Evolutionary conservation across 2,888 invertebrate genomes (phyloP).

Genomic region (Parascotia fuliginaria): DNA sequence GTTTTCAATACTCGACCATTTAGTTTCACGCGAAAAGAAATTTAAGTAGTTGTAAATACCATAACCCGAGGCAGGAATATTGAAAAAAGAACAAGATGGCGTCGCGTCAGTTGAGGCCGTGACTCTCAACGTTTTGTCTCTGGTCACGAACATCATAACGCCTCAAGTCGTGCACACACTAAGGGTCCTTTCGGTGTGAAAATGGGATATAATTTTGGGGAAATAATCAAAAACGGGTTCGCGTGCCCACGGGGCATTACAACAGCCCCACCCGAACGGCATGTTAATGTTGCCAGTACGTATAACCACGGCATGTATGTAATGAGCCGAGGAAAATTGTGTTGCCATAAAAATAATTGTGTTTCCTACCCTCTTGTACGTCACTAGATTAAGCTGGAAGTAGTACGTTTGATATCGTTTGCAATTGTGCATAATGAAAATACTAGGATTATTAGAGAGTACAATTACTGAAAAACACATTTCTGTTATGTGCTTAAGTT

Average conservation of each 20-base stretch:
- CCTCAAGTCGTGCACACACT: slow-evolving; percentile 67
- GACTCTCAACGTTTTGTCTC: slow-evolving; percentile 68
- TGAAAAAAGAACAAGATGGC: slow-evolving; percentile 57
- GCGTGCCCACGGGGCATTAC: slow-evolving; percentile 83
- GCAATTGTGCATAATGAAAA: slow-evolving; percentile 35
- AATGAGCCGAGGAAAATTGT: slow-evolving; percentile 85
- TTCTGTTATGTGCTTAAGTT: not conserved
- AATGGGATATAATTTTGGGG: slow-evolving; percentile 85
- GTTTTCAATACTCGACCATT: slow-evolving; percentile 7
- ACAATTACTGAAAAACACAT: not conserved
- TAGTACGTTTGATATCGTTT: slow-evolving; percentile 28
- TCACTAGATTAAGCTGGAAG: slow-evolving; percentile 63
- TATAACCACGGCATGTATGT: slow-evolving; percentile 79
- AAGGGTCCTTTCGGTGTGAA: slow-evolving; percentile 76
- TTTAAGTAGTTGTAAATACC: slow-evolving; percentile 48
- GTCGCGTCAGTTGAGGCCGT: slow-evolving; percentile 52
- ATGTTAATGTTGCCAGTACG: slow-evolving; percentile 81
- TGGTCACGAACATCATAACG: slow-evolving; percentile 72
- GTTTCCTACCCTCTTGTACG: slow-evolving; percentile 69
- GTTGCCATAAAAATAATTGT: slow-evolving; percentile 85
- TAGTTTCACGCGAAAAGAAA: slow-evolving; percentile 41
- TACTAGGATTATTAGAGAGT: slow-evolving; percentile 5
- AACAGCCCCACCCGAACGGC: slow-evolving; percentile 75
- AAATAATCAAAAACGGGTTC: slow-evolving; percentile 82
- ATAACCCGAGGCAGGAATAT: slow-evolving; percentile 46